Evolutionary conservation across 2,113 vertebrate genomes (phyloP).

Genomic region (Microtus montanus): DNA sequence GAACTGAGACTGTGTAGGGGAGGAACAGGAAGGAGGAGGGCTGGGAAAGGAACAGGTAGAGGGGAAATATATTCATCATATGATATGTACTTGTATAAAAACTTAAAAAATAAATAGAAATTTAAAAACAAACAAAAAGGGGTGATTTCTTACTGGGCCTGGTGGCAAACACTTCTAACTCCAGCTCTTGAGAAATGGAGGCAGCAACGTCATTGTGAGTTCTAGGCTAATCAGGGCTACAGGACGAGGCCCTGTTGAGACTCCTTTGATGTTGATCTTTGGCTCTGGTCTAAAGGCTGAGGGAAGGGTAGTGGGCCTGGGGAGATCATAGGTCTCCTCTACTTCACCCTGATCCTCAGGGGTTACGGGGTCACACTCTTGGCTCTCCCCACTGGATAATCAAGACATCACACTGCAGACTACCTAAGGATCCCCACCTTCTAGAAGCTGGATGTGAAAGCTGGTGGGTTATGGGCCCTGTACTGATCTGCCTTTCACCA

Average conservation of each 20-base stretch:
- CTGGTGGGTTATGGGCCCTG: not conserved
- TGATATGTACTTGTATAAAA: not conserved
- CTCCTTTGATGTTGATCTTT: not conserved
- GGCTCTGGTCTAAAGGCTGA: not conserved
- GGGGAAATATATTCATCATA: not conserved
- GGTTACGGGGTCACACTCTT: not conserved
- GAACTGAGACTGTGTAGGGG: not conserved
- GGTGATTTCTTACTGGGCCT: not conserved
- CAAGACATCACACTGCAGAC: not conserved
- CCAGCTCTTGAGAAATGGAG: not conserved
- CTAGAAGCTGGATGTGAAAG: not conserved
- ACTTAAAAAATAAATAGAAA: not conserved
- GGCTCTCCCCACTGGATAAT: not conserved
- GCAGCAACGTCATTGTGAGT: not conserved
- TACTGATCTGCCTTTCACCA: accelerated
- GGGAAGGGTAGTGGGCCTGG: not conserved
- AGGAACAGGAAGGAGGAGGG: not conserved
- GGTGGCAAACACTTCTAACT: no score
- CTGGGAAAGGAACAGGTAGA: not conserved
- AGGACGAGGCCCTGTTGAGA: not conserved
- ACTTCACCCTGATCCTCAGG: not conserved
- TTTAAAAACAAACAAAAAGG: not conserved
- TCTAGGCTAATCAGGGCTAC: not conserved
- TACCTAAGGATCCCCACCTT: not conserved
- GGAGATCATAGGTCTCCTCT: not conserved